Evolutionary conservation across 2,888 invertebrate species (phyloP).

Genomic region (Sipha maydis): DNA sequence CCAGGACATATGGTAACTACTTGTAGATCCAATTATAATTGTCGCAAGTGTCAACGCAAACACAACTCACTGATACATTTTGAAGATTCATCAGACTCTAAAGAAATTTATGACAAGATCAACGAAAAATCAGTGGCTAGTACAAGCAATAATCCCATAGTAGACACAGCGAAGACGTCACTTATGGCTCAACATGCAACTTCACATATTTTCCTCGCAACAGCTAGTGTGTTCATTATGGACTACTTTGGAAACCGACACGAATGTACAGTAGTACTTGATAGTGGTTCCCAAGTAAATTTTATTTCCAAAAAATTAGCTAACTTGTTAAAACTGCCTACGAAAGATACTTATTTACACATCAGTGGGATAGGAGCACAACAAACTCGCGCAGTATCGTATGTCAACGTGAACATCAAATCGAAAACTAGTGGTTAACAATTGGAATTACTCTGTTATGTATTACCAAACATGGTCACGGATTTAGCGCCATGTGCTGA

Average conservation of each 20-base stretch:
- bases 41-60: neutral
- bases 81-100: neutral
- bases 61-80: neutral
- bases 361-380: neutral
- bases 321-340: slow-evolving; percentile 65
- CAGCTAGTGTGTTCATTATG: neutral
- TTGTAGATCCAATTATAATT: neutral
- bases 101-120: neutral
- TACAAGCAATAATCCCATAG: neutral
- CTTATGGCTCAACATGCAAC: neutral
- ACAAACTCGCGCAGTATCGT: neutral
- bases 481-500: too few species aligned
- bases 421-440: neutral
- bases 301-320: slow-evolving; percentile 63
- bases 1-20: neutral
- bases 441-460: neutral
- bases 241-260: neutral
- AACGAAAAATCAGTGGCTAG: neutral
- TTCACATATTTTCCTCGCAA: neutral
- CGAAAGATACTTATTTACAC: neutral
- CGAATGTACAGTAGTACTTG: neutral
- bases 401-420: neutral
- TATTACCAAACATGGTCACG: neutral
- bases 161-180: neutral
- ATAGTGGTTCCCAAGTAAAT: neutral